Conservation (phyloP, 2,888 invertebrate genomes). For the Crematogaster levior region DNA sequence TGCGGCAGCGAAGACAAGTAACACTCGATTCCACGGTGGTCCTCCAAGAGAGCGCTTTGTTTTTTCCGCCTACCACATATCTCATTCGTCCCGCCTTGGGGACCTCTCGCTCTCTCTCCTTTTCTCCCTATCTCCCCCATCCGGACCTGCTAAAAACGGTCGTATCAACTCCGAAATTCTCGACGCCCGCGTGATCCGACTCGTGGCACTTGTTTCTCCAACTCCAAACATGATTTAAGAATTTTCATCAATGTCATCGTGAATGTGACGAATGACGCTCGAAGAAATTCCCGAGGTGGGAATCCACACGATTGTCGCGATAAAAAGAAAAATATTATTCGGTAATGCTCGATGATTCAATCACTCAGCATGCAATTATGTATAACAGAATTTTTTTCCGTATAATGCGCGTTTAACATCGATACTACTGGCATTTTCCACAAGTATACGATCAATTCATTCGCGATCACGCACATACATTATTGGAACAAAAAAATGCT, state of each 20-base stretch:
- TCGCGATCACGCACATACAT: not conserved
- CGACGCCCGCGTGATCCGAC: slow-evolving; percentile 17
- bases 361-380: not conserved
- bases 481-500: not conserved
- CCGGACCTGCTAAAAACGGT: slow-evolving; percentile 35
- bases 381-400: not conserved
- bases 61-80: slow-evolving; percentile 61
- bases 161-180: slow-evolving; percentile 34
- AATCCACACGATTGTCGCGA: not conserved
- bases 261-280: not conserved
- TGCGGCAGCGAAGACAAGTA: slow-evolving; percentile 80
- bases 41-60: slow-evolving; percentile 75
- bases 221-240: slow-evolving; percentile 23
- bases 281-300: not conserved
- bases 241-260: slow-evolving; percentile 12
- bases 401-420: not conserved
- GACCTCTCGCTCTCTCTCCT: not conserved
- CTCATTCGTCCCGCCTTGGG: slow-evolving; percentile 30
- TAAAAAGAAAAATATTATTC: not conserved
- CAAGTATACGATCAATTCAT: not conserved
- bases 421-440: not conserved
- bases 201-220: slow-evolving; percentile 23
- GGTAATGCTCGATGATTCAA: not conserved
- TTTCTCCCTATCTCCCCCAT: slow-evolving; percentile 2
- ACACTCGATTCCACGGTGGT: slow-evolving; percentile 81